phyloP scores from a whole-genome alignment of 2,113 vertebrate species.

The Mustelus asterias region DNA sequence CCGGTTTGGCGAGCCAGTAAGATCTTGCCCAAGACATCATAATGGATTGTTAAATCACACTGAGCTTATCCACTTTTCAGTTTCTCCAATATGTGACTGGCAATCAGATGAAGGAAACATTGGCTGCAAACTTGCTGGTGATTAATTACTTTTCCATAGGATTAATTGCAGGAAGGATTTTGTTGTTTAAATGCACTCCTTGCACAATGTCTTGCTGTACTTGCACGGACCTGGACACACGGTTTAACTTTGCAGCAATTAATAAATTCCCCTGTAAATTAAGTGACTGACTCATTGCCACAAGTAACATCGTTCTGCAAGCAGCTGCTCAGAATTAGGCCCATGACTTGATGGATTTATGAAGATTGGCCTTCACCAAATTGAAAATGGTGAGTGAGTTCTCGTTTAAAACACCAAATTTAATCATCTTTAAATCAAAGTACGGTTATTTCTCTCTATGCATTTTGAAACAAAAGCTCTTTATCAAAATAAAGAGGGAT shows the following conservation, averaged over 20 bases:
- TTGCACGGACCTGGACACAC: neutral
- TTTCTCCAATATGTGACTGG: neutral
- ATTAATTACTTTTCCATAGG: neutral
- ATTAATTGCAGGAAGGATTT: conserved; percentile 3
- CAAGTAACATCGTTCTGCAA: neutral
- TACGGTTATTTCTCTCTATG: neutral
- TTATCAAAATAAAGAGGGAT: neutral
- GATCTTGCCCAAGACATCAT: too few relatives aligned
- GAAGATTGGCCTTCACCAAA: neutral
- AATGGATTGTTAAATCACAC: neutral
- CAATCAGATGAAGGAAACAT: neutral
- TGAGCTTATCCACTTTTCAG: neutral
- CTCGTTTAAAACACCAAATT: neutral
- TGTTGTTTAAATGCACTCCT: neutral
- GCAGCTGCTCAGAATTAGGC: neutral
- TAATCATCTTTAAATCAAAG: neutral
- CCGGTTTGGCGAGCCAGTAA: too few relatives aligned
- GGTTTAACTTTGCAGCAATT: neutral
- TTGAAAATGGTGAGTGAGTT: neutral
- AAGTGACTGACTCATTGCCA: conserved; percentile 12
- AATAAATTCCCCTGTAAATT: neutral
- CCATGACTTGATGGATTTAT: neutral
- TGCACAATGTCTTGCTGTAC: conserved; percentile 6
- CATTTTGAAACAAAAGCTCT: conserved; percentile 29
- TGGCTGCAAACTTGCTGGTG: neutral